Evolutionary conservation across 2,888 invertebrate species (phyloP).

Genomic region (Aspidiotus rigidus): DNA sequence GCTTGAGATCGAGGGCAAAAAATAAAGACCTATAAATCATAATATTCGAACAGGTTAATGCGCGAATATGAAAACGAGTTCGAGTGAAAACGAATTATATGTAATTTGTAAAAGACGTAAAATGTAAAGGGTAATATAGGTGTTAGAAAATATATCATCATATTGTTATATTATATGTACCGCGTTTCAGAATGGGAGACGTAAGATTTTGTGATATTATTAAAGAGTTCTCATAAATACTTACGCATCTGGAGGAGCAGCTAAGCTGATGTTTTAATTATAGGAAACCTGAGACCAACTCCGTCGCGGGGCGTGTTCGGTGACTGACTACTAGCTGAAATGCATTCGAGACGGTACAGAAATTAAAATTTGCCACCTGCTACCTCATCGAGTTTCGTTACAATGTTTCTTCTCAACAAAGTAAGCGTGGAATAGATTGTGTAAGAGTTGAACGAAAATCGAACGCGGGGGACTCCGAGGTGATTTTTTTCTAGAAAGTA

Average conservation of each 20-base stretch:
- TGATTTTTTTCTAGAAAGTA: too few relatives aligned
- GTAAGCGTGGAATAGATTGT: too few relatives aligned
- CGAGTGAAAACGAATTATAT: conserved; percentile 27
- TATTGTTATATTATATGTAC: too few relatives aligned
- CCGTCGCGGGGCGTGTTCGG: conserved; percentile 19
- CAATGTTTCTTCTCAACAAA: not conserved
- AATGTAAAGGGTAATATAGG: conserved; percentile 18
- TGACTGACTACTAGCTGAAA: conserved; percentile 20
- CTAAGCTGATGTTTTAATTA: conserved; percentile 32
- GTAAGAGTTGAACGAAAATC: too few relatives aligned
- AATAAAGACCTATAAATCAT: not conserved
- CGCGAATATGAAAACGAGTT: conserved; percentile 24
- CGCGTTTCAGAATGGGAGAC: conserved; percentile 1
- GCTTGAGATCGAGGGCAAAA: not conserved
- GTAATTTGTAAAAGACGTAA: conserved; percentile 27
- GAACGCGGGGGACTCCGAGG: too few relatives aligned
- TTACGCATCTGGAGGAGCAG: conserved; percentile 31
- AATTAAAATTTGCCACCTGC: conserved; percentile 32
- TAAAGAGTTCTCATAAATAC: conserved; percentile 33
- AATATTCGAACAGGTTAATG: conserved; percentile 23
- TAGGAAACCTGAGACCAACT: conserved; percentile 19
- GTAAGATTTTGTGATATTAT: conserved; percentile 25
- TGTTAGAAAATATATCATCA: conserved; percentile 18
- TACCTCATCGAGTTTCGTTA: conserved; percentile 26
- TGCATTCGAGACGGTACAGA: conserved; percentile 24